Evolutionary conservation across 2,888 invertebrate species (phyloP).

Genomic region (Euplagia quadripunctaria): DNA sequence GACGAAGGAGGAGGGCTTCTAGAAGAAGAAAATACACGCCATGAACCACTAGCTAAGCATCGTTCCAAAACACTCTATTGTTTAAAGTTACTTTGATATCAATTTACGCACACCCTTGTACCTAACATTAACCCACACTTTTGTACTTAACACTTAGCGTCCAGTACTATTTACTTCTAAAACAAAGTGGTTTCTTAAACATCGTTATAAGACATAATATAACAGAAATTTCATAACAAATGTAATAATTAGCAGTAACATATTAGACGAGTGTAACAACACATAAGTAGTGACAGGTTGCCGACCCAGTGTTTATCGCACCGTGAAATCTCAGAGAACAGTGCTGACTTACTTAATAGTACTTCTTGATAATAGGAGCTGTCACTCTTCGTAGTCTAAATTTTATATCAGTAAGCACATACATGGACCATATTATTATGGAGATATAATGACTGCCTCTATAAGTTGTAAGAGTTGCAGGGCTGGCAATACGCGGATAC

Average conservation of each 20-base stretch:
- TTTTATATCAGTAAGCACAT: neutral
- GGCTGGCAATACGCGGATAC: neutral
- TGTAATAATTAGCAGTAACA: slow-evolving; percentile 11
- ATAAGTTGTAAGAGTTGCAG: neutral
- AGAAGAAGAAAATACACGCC: neutral
- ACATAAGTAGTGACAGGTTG: slow-evolving; percentile 8
- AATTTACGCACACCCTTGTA: neutral
- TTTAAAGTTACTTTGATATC: neutral
- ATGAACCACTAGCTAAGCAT: neutral
- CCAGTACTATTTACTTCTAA: neutral
- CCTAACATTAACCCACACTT: too few relatives aligned
- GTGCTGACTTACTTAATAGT: slow-evolving; percentile 1
- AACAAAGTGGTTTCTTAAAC: neutral
- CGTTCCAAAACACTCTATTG: neutral
- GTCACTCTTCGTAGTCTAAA: slow-evolving; percentile 2
- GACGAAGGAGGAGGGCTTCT: neutral
- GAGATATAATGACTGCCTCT: neutral
- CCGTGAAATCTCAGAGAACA: slow-evolving; percentile 12
- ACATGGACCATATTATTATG: neutral
- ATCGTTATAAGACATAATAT: neutral
- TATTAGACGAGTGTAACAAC: slow-evolving; percentile 3
- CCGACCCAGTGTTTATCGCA: slow-evolving; percentile 11
- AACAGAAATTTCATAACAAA: slow-evolving; percentile 1
- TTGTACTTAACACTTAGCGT: too few relatives aligned
- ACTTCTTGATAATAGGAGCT: slow-evolving; percentile 11